Evolutionary conservation across 64 coral and sea anemone species (phyloP).

Genomic region (Anthopleura sola): DNA sequence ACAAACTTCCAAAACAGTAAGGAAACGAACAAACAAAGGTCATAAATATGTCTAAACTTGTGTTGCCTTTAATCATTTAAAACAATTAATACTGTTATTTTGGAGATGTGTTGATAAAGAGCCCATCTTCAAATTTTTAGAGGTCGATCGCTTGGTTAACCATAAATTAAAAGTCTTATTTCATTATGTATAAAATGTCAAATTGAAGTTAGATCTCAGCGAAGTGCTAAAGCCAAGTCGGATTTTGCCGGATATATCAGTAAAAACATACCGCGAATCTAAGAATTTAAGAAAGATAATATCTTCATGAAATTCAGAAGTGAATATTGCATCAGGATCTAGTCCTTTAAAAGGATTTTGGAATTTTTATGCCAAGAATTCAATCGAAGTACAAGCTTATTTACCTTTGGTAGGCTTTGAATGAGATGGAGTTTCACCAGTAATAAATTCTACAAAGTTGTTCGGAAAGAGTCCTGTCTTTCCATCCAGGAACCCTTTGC

Average conservation of each 20-base stretch:
- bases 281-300: background rate
- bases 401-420: background rate
- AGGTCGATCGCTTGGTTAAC: background rate
- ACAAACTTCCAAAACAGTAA: background rate
- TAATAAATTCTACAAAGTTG: conserved; percentile 74
- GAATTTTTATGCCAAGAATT: background rate
- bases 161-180: background rate
- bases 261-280: background rate
- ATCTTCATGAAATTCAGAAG: background rate
- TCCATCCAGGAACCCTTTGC: conserved; percentile 60
- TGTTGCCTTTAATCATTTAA: background rate
- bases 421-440: background rate
- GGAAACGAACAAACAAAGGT: background rate
- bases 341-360: background rate
- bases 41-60: background rate
- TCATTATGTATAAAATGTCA: background rate
- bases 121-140: background rate
- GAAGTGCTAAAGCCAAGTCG: background rate
- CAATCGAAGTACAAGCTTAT: background rate
- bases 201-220: background rate
- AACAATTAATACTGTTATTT: background rate
- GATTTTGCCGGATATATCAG: background rate
- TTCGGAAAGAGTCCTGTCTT: conserved; percentile 67
- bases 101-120: background rate
- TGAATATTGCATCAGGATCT: background rate